These are phyloP conservation scores for Lepus europaeus DNA, from an alignment of 2,113 vertebrate species.

Conservation along the genomic window DNA sequence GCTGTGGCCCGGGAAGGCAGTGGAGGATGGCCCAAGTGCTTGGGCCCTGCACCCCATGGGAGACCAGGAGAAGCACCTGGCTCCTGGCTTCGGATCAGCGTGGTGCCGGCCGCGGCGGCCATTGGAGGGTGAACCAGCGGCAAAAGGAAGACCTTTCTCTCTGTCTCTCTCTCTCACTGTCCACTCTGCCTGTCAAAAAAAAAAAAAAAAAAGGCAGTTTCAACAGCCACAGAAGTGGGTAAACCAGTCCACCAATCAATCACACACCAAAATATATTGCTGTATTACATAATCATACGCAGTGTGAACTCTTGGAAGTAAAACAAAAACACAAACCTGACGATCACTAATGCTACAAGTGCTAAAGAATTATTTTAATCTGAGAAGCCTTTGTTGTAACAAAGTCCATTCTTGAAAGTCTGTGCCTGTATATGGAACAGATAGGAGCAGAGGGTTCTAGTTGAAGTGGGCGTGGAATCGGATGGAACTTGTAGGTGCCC, in stretches of 20 bases:
- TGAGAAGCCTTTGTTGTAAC: conserved; percentile 37
- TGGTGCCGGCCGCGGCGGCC: too few species aligned
- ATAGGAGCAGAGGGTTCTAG: neutral
- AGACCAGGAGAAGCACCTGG: too few species aligned
- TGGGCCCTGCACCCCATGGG: too few species aligned
- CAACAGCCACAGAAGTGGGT: neutral
- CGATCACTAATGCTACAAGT: neutral
- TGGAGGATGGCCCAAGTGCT: too few species aligned
- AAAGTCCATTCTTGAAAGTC: neutral
- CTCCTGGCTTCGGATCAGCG: too few species aligned
- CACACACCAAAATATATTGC: neutral
- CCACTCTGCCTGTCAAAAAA: too few species aligned
- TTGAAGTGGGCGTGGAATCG: neutral
- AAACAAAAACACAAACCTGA: neutral
- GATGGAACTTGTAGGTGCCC: neutral
- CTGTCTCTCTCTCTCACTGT: too few species aligned
- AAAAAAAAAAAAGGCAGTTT: neutral
- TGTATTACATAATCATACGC: neutral
- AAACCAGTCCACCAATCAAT: neutral
- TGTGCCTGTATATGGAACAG: neutral
- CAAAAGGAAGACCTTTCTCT: too few species aligned
- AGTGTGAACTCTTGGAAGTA: neutral
- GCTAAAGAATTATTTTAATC: conserved; percentile 20
- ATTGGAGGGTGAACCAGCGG: too few species aligned
- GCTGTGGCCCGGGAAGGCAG: too few species aligned